A percentile compares a stretch with the other conserved stretches of the same genome.
Evolutionary conservation across 1,140 invertebrate species (phyloP).

Genomic region (Latrodectus geometricus): DNA sequence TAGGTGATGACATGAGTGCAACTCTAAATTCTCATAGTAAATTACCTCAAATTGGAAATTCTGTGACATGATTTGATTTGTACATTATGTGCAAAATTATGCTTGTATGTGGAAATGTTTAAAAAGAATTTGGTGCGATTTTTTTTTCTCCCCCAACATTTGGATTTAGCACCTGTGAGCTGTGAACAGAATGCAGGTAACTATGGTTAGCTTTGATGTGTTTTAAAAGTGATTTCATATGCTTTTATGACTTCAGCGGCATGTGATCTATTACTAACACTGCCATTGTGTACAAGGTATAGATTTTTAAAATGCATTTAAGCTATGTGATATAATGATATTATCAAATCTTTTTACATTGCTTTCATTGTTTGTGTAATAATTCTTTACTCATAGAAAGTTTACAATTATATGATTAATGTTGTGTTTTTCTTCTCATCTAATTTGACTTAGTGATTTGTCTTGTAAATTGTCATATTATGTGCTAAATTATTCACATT

Average conservation of each 20-base stretch:
- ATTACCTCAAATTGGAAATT: conserved; percentile 66
- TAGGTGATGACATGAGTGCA: conserved; percentile 65
- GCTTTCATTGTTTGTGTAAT: not conserved
- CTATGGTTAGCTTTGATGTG: conserved; percentile 43
- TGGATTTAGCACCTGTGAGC: not conserved
- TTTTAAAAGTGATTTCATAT: conserved; percentile 42
- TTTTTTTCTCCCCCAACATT: not conserved
- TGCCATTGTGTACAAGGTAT: conserved; percentile 27
- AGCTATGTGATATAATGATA: conserved; percentile 25
- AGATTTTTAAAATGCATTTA: conserved; percentile 37
- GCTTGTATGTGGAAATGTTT: not conserved
- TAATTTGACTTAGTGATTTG: not conserved
- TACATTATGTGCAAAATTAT: conserved; percentile 33
- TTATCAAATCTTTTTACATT: conserved; percentile 22
- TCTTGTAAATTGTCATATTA: not conserved
- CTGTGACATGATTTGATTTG: conserved; percentile 64
- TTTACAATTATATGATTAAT: not conserved
- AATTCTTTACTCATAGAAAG: conserved; percentile 4
- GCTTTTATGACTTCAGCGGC: conserved; percentile 18
- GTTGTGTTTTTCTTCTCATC: not conserved
- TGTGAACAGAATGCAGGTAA: conserved; percentile 28
- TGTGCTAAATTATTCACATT: not conserved
- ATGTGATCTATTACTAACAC: conserved; percentile 53
- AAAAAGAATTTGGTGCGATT: conserved; percentile 3
- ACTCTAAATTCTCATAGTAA: conserved; percentile 65